Evolutionary conservation across 1,140 invertebrate species (phyloP).

Genomic region (Drosophila ananassae): DNA sequence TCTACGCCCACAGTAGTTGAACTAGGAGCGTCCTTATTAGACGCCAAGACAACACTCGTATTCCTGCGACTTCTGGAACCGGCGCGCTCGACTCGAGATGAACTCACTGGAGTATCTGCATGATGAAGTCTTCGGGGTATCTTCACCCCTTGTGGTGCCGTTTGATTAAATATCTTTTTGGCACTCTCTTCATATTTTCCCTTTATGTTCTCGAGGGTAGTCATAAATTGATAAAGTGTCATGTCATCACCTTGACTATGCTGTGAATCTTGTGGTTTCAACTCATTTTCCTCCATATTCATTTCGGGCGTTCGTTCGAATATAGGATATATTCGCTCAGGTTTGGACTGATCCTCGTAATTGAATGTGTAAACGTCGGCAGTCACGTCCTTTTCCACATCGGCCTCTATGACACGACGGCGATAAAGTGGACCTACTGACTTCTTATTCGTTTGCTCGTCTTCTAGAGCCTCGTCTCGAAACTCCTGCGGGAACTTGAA

Average conservation of each 20-base stretch:
- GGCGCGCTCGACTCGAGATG: not conserved
- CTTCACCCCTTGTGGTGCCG: not conserved
- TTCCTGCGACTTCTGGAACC: not conserved
- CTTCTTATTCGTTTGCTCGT: constrained; percentile 6
- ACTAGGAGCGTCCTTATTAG: not conserved
- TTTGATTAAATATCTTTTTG: constrained; percentile 19
- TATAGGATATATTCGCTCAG: constrained; percentile 60
- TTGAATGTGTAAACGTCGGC: constrained; percentile 16
- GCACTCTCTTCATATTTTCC: constrained; percentile 13
- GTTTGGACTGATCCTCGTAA: constrained; percentile 52
- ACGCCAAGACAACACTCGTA: not conserved
- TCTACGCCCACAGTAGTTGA: not conserved
- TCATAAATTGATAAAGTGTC: constrained; percentile 19
- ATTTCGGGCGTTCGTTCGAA: constrained; percentile 11
- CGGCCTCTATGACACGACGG: not conserved
- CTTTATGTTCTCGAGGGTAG: constrained; percentile 38
- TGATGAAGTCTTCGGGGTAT: not conserved
- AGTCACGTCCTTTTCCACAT: not conserved
- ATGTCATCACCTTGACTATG: not conserved
- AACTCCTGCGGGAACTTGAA: constrained; percentile 72
- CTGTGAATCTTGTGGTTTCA: not conserved
- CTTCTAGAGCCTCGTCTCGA: constrained; percentile 8
- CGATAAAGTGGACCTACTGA: not conserved
- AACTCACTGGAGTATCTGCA: not conserved
- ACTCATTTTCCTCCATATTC: not conserved